Conservation (phyloP, 2,888 invertebrate species). For the Caenorhabditis imperialis region DNA sequence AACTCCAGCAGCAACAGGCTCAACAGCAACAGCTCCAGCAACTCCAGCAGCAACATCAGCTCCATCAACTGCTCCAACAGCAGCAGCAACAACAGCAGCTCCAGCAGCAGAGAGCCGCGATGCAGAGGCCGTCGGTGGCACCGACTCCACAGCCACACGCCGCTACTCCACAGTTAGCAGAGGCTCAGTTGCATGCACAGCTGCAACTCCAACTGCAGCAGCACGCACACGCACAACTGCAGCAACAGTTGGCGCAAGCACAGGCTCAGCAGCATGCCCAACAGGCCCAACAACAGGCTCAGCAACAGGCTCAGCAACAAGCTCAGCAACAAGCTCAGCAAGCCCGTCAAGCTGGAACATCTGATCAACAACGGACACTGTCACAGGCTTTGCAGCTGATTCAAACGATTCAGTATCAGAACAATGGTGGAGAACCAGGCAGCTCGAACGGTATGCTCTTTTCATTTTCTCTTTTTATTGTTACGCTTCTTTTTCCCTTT, state of each 20-base stretch:
- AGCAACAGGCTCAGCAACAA: constrained; percentile 16
- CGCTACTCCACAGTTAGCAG: constrained; percentile 17
- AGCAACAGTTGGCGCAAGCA: constrained; percentile 18
- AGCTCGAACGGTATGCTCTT: constrained; percentile 39
- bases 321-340: background rate
- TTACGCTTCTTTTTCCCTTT: constrained; percentile 12
- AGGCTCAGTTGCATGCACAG: constrained; percentile 8
- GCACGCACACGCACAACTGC: background rate
- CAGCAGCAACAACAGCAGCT: constrained; percentile 19
- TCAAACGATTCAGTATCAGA: constrained; percentile 22
- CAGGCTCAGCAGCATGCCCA: constrained; percentile 7
- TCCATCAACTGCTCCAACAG: constrained; percentile 7
- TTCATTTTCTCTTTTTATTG: constrained; percentile 12
- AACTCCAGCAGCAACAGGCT: constrained; percentile 10
- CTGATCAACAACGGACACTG: no score
- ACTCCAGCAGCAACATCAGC: constrained; percentile 19
- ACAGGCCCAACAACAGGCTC: background rate
- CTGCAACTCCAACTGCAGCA: constrained; percentile 5
- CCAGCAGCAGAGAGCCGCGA: background rate
- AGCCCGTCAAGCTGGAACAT: background rate
- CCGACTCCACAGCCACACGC: constrained; percentile 9
- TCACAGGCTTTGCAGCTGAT: constrained; percentile 26
- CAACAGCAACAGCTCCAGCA: constrained; percentile 22
- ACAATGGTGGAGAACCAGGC: constrained; percentile 2
- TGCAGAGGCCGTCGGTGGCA: constrained; percentile 6